Base-by-base conservation (phyloP, 2,888 invertebrate genomes). In the Autographa gamma region DNA sequence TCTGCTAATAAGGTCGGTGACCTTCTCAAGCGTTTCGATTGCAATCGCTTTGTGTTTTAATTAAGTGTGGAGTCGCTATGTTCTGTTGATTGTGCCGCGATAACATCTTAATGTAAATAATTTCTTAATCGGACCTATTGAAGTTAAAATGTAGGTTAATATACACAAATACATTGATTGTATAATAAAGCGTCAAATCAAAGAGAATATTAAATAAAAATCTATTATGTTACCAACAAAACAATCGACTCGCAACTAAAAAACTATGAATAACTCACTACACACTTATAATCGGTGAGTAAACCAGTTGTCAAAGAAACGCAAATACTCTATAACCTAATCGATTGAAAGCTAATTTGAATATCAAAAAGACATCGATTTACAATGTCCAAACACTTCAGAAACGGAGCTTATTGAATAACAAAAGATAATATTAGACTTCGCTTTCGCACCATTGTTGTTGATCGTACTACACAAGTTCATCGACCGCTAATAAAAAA, bases 401-500 rank as follows among this genome's bases (percentile, higher is more conserved):
- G 60, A 71, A 66, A 70, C 60, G 63, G 62, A 56, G 67, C 71
- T 75, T 72, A 73, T 82, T 83, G 80, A 84, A 85, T 83, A 80
- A 85, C 80, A 89, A 87, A 82, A 81, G 79, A 78, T 71, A 66
- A 82, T 70, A 80, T 84, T 82, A 84, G 80, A 79, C 79, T 83
- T 86, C 87, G 84, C 73, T 79, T 79, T 79, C 48, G 69, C 71
- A 81, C 76, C 63, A 89, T 88, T 91, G 89, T 88, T 69, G 75
- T 56, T 77, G 88, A 89, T 83, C 87, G 88, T 91, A 92, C 90
- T 80, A 82, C 86, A 78, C 68, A 84, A 89, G 93, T 91, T 93
- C 93, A 89, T 81, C 86, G 92, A 89, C 91, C 93, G 85, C 85
- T 76, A 81, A 90, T 89, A 91, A 89, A 48, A 88, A 88, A 88